Evolutionary conservation across 1,140 invertebrate genomes (phyloP).

Genomic region (Drosophila triauraria): DNA sequence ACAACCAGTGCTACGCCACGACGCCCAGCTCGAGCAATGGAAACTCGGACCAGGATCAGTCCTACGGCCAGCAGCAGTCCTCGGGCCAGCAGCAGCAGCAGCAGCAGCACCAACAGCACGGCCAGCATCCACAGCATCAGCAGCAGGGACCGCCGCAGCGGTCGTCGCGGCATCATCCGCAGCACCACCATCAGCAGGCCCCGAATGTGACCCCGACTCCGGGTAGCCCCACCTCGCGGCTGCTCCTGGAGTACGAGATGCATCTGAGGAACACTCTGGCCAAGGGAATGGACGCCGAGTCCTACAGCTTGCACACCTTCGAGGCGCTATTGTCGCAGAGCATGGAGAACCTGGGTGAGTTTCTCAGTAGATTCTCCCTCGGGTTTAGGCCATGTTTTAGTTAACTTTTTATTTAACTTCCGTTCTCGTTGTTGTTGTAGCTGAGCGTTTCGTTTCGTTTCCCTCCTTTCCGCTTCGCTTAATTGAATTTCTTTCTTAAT

Average conservation of each 20-base stretch:
- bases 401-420: conserved; percentile 32
- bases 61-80: conserved; percentile 88
- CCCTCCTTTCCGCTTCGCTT: conserved; percentile 43
- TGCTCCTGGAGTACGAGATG: conserved; percentile 97
- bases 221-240: conserved; percentile 93
- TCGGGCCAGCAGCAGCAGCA: conserved; percentile 55
- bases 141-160: conserved; percentile 62
- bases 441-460: conserved; percentile 45
- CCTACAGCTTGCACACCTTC: conserved; percentile 96
- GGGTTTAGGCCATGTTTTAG: conserved; percentile 11
- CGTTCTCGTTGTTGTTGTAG: conserved; percentile 48
- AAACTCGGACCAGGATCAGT: conserved; percentile 94
- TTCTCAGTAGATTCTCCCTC: background rate
- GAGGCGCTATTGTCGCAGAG: conserved; percentile 96
- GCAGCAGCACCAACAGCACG: conserved; percentile 60
- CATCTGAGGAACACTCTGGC: conserved; percentile 96
- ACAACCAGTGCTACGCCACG: conserved; percentile 97
- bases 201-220: conserved; percentile 90
- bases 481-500: conserved; percentile 60
- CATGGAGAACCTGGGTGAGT: conserved; percentile 96
- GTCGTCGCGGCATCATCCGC: conserved; percentile 52
- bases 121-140: conserved; percentile 85
- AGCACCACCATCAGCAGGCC: conserved; percentile 85
- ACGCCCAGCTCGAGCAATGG: conserved; percentile 96
- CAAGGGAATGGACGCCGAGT: conserved; percentile 97